Conservation (phyloP, 2,888 invertebrate species). For the Nipponacmea schrenckii region DNA sequence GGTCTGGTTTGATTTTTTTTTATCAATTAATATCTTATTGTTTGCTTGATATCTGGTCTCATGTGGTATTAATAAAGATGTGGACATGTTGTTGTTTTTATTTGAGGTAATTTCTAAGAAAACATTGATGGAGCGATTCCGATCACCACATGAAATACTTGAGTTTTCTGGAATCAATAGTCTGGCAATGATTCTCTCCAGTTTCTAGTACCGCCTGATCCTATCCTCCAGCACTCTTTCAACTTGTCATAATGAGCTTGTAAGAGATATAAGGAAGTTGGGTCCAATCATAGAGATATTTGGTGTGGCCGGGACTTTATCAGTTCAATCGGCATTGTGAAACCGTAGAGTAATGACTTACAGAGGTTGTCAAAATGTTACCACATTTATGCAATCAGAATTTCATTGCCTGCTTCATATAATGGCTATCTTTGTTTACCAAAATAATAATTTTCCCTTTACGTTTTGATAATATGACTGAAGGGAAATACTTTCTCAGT, state of each 20-base stretch:
- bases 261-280: conserved; percentile 1
- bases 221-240: conserved; percentile 1
- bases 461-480: neutral
- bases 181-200: neutral
- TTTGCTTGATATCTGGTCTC: too few species aligned
- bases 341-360: conserved; percentile 1
- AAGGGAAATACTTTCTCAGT: neutral
- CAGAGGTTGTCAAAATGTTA: conserved; percentile 9
- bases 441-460: conserved; percentile 3
- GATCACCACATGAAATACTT: neutral
- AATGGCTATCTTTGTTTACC: conserved; percentile 1
- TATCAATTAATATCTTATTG: too few species aligned
- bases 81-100: too few species aligned
- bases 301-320: conserved; percentile 4
- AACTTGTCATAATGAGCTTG: conserved; percentile 4
- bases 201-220: neutral
- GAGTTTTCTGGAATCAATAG: conserved; percentile 4
- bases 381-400: conserved; percentile 3
- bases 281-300: conserved; percentile 7
- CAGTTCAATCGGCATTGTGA: conserved; percentile 2
- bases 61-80: too few species aligned
- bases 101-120: too few species aligned
- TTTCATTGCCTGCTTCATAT: neutral
- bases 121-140: neutral
- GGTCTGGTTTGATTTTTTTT: too few species aligned